Evolutionary conservation across 2,113 vertebrate genomes (phyloP).

Genomic region (Ptyas mucosa): DNA sequence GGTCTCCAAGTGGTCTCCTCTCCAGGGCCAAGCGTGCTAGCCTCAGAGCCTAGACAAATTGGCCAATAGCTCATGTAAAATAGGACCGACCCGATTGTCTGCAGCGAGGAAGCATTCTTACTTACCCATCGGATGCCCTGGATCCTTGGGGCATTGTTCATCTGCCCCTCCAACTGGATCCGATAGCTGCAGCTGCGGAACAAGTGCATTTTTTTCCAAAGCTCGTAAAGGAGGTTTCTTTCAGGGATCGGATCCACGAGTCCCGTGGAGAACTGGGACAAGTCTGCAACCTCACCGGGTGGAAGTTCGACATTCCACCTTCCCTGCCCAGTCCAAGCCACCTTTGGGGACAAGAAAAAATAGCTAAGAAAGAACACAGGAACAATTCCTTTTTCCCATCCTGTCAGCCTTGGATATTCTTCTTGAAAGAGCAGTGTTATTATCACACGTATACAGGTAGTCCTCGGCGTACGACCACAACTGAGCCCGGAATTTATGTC

Average conservation of each 20-base stretch:
- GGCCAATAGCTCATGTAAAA: background rate
- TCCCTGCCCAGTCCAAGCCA: background rate
- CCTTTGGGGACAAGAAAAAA: background rate
- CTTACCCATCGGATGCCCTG: constrained; percentile 88
- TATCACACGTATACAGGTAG: background rate
- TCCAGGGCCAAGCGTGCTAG: background rate
- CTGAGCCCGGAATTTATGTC: background rate
- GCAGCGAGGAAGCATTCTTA: background rate
- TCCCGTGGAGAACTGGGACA: background rate
- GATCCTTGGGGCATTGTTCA: constrained; percentile 67
- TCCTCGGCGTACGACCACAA: background rate
- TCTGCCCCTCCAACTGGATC: constrained; percentile 76
- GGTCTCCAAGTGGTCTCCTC: background rate
- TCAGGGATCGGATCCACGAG: constrained; percentile 25
- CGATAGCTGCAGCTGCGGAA: constrained; percentile 87
- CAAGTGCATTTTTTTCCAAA: constrained; percentile 79
- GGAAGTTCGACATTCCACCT: background rate
- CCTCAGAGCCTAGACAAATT: background rate
- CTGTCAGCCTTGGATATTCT: background rate
- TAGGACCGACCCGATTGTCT: background rate
- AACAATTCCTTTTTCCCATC: background rate
- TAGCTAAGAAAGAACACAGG: background rate
- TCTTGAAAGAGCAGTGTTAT: background rate
- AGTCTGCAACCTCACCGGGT: background rate
- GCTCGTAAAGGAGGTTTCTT: constrained; percentile 42